A percentile compares a stretch with the other conserved stretches of the same genome.
phyloP scores from a whole-genome alignment of 2,888 invertebrate species.

The Trachelus iudaicus region DNA sequence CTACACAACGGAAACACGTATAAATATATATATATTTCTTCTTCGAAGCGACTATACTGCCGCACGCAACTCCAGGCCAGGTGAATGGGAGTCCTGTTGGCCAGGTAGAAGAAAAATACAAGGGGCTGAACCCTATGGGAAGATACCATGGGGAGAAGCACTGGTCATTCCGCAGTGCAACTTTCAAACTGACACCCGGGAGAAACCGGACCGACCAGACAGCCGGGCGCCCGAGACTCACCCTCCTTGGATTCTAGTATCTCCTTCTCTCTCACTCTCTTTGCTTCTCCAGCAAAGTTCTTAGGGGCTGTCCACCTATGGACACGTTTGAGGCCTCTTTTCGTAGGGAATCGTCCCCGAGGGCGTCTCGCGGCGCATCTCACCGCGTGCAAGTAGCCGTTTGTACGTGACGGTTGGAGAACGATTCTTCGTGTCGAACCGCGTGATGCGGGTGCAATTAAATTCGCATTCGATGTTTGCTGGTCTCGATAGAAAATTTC shows the following conservation, averaged over 20 bases:
- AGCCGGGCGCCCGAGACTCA: constrained; percentile 50
- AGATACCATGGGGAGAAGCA: constrained; percentile 26
- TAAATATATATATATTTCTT: too few species aligned
- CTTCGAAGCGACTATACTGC: too few species aligned
- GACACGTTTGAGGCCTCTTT: too few species aligned
- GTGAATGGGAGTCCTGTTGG: background rate
- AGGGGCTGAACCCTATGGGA: constrained; percentile 30
- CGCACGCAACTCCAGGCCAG: background rate
- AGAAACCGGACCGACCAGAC: constrained; percentile 59
- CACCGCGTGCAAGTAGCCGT: too few species aligned
- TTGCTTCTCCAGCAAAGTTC: background rate
- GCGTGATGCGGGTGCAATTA: too few species aligned
- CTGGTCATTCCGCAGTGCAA: constrained; percentile 38
- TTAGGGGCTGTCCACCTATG: background rate
- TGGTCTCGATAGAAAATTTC: too few species aligned
- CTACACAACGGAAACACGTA: too few species aligned
- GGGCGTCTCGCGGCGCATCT: too few species aligned
- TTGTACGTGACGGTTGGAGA: too few species aligned
- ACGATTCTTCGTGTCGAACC: too few species aligned
- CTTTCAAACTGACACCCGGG: constrained; percentile 43
- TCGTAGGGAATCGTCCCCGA: too few species aligned
- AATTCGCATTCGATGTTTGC: too few species aligned
- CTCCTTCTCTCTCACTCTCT: background rate
- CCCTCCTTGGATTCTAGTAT: background rate
- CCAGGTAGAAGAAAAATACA: constrained; percentile 3